phyloP scores from a whole-genome alignment of 2,888 invertebrate species.

The Tuberolachnus salignus region DNA sequence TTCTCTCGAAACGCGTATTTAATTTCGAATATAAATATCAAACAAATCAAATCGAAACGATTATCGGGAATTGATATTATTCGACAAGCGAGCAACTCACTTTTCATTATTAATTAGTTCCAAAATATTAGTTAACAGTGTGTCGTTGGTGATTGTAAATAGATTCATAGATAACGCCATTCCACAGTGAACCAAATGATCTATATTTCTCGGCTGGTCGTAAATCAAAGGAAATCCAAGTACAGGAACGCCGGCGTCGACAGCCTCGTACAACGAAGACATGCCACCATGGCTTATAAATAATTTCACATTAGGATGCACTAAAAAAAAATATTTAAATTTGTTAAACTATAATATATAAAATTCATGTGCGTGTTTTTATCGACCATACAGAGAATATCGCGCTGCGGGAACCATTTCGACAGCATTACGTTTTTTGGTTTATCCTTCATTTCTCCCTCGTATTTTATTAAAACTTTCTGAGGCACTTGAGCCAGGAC shows the following conservation, averaged over 20 bases:
- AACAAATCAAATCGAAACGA: too few relatives aligned
- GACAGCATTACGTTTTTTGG: conserved; percentile 17
- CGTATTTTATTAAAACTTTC: conserved; percentile 33
- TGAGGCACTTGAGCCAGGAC: background rate
- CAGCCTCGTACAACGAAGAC: background rate
- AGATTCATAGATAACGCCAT: too few relatives aligned
- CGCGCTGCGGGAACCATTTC: conserved; percentile 24
- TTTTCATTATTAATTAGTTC: too few relatives aligned
- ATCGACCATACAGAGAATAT: conserved; percentile 9
- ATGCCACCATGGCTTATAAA: background rate
- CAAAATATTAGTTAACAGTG: too few relatives aligned
- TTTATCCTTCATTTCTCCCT: conserved; percentile 20
- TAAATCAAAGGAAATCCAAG: background rate
- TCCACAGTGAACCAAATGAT: too few relatives aligned
- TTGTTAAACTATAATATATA: background rate
- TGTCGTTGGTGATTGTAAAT: too few relatives aligned
- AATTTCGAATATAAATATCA: too few relatives aligned
- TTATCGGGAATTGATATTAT: too few relatives aligned
- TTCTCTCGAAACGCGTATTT: too few relatives aligned
- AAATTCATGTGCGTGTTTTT: background rate
- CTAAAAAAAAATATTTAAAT: background rate
- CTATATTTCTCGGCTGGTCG: background rate
- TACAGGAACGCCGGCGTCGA: background rate
- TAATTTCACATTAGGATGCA: background rate
- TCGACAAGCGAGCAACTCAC: too few relatives aligned